A percentile compares a stretch with the other conserved stretches of the same genome.
Conservation (phyloP, 2,113 vertebrate genomes). For the Alligator mississippiensis region DNA sequence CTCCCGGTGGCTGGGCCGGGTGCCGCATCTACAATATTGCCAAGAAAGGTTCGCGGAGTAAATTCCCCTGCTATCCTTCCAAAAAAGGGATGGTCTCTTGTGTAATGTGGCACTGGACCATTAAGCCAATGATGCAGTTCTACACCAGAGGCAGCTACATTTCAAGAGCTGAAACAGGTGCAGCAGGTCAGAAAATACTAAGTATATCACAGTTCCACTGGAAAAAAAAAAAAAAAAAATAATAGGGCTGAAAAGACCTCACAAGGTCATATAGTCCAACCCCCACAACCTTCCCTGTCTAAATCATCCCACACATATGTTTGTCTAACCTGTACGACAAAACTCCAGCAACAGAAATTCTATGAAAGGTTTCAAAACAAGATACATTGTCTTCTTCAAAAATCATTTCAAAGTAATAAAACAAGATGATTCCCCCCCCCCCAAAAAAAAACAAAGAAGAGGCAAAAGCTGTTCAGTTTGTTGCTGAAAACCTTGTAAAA, state of each 20-base stretch:
- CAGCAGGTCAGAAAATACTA: neutral
- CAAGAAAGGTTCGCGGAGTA: too few relatives aligned
- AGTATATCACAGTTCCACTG: neutral
- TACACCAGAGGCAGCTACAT: neutral
- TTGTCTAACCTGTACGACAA: too few relatives aligned
- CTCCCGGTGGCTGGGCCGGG: too few relatives aligned
- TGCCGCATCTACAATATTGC: too few relatives aligned
- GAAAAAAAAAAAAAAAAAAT: too few relatives aligned
- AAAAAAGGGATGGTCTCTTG: constrained; percentile 41
- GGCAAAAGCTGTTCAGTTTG: neutral
- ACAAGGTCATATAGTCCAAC: neutral
- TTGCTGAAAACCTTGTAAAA: neutral
- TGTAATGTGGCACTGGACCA: neutral
- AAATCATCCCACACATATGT: neutral
- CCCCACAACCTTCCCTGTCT: constrained; percentile 15
- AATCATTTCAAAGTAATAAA: too few relatives aligned
- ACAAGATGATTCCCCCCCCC: neutral
- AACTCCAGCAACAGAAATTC: too few relatives aligned
- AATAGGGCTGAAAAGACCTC: too few relatives aligned
- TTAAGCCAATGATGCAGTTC: neutral
- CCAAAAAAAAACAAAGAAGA: neutral
- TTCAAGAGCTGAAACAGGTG: neutral
- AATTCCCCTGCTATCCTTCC: constrained; percentile 39
- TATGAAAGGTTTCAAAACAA: neutral
- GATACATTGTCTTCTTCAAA: neutral